Percentiles rank a stretch among this genome's conserved stretches.
These are phyloP conservation scores for Hipposideros armiger DNA, from an alignment of 2,113 vertebrate genomes.

Conservation along the genomic window DNA sequence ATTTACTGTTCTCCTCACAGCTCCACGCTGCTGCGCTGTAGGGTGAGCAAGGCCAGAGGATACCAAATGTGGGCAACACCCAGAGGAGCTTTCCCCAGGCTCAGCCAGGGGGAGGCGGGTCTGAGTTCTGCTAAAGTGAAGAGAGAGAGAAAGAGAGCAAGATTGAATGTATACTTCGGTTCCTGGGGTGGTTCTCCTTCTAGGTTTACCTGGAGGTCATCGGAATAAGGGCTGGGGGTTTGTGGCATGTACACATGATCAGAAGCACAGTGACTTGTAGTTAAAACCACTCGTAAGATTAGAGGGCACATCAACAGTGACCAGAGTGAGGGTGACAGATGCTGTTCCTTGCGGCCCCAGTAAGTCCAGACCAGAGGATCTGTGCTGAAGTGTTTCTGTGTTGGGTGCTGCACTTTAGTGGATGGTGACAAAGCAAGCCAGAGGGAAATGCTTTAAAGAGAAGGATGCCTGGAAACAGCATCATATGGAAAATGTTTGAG, in stretches of 20 bases:
- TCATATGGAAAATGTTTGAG: not conserved
- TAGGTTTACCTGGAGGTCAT: not conserved
- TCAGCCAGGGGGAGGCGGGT: not conserved
- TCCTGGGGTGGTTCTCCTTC: not conserved
- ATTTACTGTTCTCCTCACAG: too few species aligned
- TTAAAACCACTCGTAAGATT: not conserved
- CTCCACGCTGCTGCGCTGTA: not conserved
- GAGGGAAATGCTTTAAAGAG: not conserved
- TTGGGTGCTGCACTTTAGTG: not conserved
- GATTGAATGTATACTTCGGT: not conserved
- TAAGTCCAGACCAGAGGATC: not conserved
- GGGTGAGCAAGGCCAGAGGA: not conserved
- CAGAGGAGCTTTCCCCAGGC: not conserved
- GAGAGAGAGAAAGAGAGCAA: not conserved
- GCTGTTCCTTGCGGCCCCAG: not conserved
- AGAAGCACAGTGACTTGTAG: not conserved
- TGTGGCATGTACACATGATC: not conserved
- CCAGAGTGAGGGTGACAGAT: not conserved
- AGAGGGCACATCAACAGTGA: not conserved
- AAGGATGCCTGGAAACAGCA: not conserved
- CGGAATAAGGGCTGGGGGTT: not conserved
- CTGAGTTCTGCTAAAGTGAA: not conserved
- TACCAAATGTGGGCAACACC: accelerated
- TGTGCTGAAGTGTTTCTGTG: not conserved
- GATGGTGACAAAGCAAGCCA: not conserved